Base-by-base conservation (phyloP, 2,113 vertebrate species). In the Opisthocomus hoazin region DNA sequence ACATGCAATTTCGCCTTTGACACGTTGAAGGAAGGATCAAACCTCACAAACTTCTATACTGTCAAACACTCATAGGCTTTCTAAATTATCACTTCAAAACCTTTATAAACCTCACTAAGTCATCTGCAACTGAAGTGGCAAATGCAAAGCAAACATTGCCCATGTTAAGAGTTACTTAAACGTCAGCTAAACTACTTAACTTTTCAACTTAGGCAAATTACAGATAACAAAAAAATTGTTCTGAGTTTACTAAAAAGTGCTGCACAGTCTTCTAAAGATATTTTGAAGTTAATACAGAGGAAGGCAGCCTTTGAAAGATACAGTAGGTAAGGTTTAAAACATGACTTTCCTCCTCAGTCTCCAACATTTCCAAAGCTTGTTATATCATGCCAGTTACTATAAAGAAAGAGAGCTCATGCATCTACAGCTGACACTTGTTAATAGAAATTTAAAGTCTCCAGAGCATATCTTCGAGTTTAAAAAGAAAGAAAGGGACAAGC, bases 351-450 rank as follows among this genome's bases (percentile, higher is more conserved):
- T 74, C 68, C 68, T 90, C 45, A 16, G 69, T 37, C 63, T 84
- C 56, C 37, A 88, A 12, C 2, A 5, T 37, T 84, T 74, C 63
- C 63, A 82, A 74, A 91, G 87, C 29, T 82, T 74, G 87, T 95
- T 95, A 73, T 34, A 58, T 30, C 93, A 83, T 88, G 82, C 78
- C 90, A 90, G 75, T 93, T 93, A 93, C 14, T 74, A 70, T 18
- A 53, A 83, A 60, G 66, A 86, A 81, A 78, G 69, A 84, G 54
- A 84, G 87, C 43, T 85, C 53, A 22, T 15, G 34, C 63, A 93
- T 27, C 74, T 41, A 37, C 83, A 85, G 60, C 45, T 93, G 61
- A 53, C 53, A 50, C 27, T 90, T 63, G 17, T 10, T 45, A 48
- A 76, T 15, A 43, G 63, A 61, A 69, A 66, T 24, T 34, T 61